Conservation (phyloP, 2,797 vertebrate species). For the Melanotaenia pygmaea region DNA sequence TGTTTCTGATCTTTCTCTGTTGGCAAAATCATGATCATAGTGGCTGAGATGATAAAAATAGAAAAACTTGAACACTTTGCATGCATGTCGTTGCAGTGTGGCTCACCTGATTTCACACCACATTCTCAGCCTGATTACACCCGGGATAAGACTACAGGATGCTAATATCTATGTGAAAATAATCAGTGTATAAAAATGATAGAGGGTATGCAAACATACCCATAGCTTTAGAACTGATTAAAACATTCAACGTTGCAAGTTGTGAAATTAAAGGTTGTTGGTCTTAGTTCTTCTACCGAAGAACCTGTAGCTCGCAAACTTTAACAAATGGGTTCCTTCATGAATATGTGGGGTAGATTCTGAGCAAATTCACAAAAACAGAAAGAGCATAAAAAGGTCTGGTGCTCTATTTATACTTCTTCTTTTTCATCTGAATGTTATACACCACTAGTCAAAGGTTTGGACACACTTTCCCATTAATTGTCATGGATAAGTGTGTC, state of each 20-base stretch:
- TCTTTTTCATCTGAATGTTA: background rate
- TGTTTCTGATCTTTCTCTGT: background rate
- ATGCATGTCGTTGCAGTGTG: background rate
- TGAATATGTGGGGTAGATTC: background rate
- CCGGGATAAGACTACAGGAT: background rate
- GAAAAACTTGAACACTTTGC: background rate
- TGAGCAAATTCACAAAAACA: background rate
- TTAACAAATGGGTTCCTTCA: too few relatives aligned
- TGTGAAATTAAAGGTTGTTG: background rate
- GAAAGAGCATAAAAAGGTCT: background rate
- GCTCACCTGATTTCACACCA: background rate
- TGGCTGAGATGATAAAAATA: background rate
- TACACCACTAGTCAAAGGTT: too few relatives aligned
- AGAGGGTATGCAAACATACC: too few relatives aligned
- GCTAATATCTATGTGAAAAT: background rate
- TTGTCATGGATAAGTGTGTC: too few relatives aligned
- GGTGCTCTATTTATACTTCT: background rate
- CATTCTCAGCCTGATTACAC: background rate
- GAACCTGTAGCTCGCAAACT: too few relatives aligned
- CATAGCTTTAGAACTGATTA: background rate
- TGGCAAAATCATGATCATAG: background rate
- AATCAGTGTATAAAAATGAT: background rate
- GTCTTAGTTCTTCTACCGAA: too few relatives aligned
- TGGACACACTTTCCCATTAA: too few relatives aligned
- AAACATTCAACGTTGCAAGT: background rate